Evolutionary conservation across 2,888 invertebrate species (phyloP), one percentile per base, ranked within the genome.

Genomic region (Agrotis exclamationis): DNA sequence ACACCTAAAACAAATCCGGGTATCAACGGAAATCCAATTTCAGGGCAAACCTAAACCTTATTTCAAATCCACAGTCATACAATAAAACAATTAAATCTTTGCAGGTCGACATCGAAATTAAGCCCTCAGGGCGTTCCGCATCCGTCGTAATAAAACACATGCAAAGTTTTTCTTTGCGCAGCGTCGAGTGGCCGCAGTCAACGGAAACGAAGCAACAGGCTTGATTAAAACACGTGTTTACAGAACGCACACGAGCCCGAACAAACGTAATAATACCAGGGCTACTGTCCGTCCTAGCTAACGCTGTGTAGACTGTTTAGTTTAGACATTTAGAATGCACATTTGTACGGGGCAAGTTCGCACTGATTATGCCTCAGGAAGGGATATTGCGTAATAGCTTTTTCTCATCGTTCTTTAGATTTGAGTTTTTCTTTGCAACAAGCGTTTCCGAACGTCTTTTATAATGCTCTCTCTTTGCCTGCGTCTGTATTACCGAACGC

Each of bases 151-250:
- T 96, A 96, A 95, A 95, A 95, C 95, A 92, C 93, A 96, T 96
- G 95, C 96, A 95, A 96, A 96, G 96, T 96, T 96, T 95, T 96
- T 96, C 96, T 95, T 96, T 96, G 95, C 94, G 86, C 88, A 94
- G 92, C 90, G 90, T 86, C 88, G 91, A 90, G 90, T 91, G 92
- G 93, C 93, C 94, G 90, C 94, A 91, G 92, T 91, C 87, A 92
- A 89, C 95, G 96, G 95, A 95, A 92, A 91, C 89, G 92, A 90
- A 94, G 95, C 95, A 96, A 96, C 95, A 95, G 95, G 96, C 94
- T 96, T 96, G 95, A 96, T 96, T 96, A 96, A 96, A 96, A 96
- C 94, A 96, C 92, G 94, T 96, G 95, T 96, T 95, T 96, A 95
- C 96, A 94, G 90, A 91, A 94, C 94, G 95, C 96, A 94, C 92